These are phyloP conservation scores for Drosophila fulvimacula DNA, from an alignment of 2,888 invertebrate genomes.

Conservation along the genomic window DNA sequence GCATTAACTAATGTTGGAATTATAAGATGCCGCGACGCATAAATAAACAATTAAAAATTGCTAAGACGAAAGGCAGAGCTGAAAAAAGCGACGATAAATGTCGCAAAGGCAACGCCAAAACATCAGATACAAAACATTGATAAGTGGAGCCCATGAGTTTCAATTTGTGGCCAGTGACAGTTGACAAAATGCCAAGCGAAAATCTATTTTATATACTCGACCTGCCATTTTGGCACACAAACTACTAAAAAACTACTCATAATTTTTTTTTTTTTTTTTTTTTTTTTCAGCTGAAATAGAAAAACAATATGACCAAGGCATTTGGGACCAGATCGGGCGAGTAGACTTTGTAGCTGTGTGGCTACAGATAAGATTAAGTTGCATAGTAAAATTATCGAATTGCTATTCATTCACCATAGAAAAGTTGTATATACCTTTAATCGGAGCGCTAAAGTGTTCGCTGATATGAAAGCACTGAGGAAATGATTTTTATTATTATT, in stretches of 20 bases:
- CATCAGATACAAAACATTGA: conserved; percentile 49
- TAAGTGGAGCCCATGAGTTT: conserved; percentile 60
- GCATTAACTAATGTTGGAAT: conserved; percentile 73
- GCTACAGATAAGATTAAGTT: not conserved
- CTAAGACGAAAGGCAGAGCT: conserved; percentile 11
- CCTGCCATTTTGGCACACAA: conserved; percentile 36
- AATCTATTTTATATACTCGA: conserved; percentile 15
- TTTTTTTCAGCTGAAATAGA: not conserved
- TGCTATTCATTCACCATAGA: not conserved
- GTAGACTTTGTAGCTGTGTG: not conserved
- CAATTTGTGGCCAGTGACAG: conserved; percentile 55
- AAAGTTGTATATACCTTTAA: not conserved
- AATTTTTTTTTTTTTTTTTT: too few relatives aligned
- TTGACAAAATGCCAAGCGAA: conserved; percentile 63
- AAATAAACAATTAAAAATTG: conserved; percentile 60
- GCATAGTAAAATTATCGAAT: conserved; percentile 1
- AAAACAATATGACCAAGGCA: not conserved
- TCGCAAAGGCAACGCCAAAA: conserved; percentile 27
- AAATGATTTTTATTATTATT: too few relatives aligned
- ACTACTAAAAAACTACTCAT: conserved; percentile 11
- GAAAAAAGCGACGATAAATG: conserved; percentile 49
- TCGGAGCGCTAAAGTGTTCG: too few relatives aligned
- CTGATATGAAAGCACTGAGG: too few relatives aligned
- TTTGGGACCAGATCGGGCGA: too few relatives aligned
- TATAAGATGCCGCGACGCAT: conserved; percentile 46